Conservation (phyloP, 2,888 invertebrate species). For the Neoaliturus tenellus region DNA sequence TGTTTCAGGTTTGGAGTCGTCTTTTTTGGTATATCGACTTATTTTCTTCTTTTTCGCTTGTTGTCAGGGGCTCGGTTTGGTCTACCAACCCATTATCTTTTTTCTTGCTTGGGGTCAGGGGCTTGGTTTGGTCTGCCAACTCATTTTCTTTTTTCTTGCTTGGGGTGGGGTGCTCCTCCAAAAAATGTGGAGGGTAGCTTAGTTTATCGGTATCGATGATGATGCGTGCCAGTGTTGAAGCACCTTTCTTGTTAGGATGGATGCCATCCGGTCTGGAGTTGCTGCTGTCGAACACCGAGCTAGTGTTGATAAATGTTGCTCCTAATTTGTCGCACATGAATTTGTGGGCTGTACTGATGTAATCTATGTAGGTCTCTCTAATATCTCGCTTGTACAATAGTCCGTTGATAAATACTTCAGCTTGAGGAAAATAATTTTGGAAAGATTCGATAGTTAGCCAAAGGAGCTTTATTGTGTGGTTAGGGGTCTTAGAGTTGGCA, state of each 20-base stretch:
- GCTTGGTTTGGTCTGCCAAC: no score
- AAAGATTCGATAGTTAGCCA: neutral
- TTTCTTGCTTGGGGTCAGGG: no score
- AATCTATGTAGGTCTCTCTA: neutral
- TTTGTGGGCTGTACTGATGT: neutral
- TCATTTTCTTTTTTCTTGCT: no score
- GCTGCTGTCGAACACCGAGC: neutral
- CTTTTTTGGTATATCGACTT: no score
- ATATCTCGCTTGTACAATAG: neutral
- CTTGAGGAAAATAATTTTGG: neutral
- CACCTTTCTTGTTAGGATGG: constrained; percentile 11
- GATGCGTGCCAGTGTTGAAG: neutral
- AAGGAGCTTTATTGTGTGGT: neutral
- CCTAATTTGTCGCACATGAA: neutral
- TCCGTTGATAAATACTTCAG: neutral
- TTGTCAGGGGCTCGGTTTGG: no score
- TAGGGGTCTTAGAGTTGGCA: neutral
- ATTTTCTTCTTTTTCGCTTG: no score
- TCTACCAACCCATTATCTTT: no score
- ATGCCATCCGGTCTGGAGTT: neutral
- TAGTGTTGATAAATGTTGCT: neutral
- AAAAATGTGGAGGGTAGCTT: neutral
- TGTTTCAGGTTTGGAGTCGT: no score
- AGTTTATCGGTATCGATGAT: neutral
- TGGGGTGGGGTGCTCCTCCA: no score